Percentiles rank a stretch among this genome's conserved stretches.
These are phyloP conservation scores for Rhinella marina DNA, from an alignment of 2,797 vertebrate genomes.

Conservation along the genomic window DNA sequence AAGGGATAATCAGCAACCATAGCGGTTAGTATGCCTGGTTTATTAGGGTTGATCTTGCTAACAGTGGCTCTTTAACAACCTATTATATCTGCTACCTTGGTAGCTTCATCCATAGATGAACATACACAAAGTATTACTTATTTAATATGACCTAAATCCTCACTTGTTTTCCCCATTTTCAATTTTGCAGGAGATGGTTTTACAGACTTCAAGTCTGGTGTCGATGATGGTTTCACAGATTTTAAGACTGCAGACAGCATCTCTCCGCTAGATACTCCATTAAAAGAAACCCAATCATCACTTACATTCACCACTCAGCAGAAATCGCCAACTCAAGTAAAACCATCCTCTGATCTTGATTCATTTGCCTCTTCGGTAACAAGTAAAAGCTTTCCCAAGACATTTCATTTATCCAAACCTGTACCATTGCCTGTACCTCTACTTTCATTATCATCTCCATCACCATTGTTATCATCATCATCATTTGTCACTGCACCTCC, in stretches of 20 bases:
- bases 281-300: constrained; percentile 87
- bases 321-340: constrained; percentile 82
- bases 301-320: constrained; percentile 81
- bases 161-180: neutral
- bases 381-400: constrained; percentile 74
- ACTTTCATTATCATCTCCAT: constrained; percentile 68
- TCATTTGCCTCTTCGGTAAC: constrained; percentile 83
- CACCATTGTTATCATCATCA: constrained; percentile 66
- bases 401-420: constrained; percentile 67
- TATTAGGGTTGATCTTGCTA: too few species aligned
- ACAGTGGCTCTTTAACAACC: too few species aligned
- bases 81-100: too few species aligned
- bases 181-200: constrained; percentile 87
- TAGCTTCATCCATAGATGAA: too few species aligned
- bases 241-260: constrained; percentile 97
- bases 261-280: constrained; percentile 90
- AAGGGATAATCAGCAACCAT: too few species aligned
- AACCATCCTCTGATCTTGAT: constrained; percentile 84
- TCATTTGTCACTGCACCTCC: constrained; percentile 65
- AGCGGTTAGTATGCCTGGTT: too few species aligned
- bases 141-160: neutral
- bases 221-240: constrained; percentile 95
- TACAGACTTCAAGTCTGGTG: constrained; percentile 90
- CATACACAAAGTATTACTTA: too few species aligned
- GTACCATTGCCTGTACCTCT: constrained; percentile 65